These are phyloP conservation scores for Dryoscopus gambensis DNA, from an alignment of 2,113 vertebrate genomes.

Conservation along the genomic window DNA sequence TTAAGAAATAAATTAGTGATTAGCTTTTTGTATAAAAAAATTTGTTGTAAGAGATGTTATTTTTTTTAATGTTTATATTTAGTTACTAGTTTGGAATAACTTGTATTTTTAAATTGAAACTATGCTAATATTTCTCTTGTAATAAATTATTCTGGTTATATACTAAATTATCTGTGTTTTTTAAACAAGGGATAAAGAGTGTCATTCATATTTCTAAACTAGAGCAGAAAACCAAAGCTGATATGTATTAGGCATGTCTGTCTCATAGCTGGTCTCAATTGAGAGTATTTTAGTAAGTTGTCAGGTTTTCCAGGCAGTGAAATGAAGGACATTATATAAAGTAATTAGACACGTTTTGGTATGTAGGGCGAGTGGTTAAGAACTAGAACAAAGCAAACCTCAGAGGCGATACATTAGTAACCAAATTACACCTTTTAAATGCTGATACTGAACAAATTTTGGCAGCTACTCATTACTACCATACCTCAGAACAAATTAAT, in stretches of 20 bases:
- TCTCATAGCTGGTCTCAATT: neutral
- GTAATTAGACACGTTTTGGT: neutral
- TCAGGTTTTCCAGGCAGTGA: neutral
- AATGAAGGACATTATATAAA: neutral
- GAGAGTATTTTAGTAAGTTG: neutral
- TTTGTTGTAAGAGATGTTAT: neutral
- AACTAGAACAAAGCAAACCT: neutral
- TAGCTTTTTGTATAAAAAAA: neutral
- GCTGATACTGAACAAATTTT: neutral
- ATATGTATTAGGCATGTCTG: neutral
- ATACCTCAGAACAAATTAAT: neutral
- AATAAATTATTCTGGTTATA: slow-evolving; percentile 2
- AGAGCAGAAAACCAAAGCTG: neutral
- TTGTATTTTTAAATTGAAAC: neutral
- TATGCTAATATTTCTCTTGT: neutral
- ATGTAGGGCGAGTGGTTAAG: neutral
- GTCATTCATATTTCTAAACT: neutral
- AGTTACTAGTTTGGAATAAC: neutral
- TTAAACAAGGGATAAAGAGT: neutral
- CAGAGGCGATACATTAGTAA: neutral
- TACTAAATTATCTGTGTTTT: neutral
- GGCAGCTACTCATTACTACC: neutral
- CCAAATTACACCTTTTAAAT: neutral
- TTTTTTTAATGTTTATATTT: neutral
- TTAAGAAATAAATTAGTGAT: neutral